phyloP scores from a whole-genome alignment of 2,888 invertebrate species.

The Ectemnius cavifrons region DNA sequence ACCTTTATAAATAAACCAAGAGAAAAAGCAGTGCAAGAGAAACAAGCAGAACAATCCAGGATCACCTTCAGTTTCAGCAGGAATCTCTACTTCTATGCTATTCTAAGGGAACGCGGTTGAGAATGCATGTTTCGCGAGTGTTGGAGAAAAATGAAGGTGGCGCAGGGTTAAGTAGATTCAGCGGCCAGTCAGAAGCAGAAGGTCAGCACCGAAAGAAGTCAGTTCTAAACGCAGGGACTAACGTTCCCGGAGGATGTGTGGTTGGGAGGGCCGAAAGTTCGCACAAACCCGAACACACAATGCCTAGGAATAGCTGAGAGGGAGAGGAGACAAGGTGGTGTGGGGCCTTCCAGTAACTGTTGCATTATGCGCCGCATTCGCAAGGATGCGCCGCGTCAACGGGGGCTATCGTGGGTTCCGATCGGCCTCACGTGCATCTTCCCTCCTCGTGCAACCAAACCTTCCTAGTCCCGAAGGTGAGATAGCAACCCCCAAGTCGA shows the following conservation, averaged over 20 bases:
- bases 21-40: no score
- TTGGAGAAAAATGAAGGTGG: no score
- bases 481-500: slow-evolving; percentile 31
- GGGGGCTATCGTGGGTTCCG: slow-evolving; percentile 58
- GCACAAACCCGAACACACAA: slow-evolving; percentile 50
- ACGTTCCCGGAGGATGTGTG: slow-evolving; percentile 18
- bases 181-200: neutral
- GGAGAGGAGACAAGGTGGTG: slow-evolving; percentile 17
- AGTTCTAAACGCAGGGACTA: slow-evolving; percentile 7
- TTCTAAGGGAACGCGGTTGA: no score
- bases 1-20: no score
- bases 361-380: slow-evolving; percentile 47
- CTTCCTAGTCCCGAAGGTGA: slow-evolving; percentile 23
- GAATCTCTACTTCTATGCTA: no score
- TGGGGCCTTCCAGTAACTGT: slow-evolving; percentile 45
- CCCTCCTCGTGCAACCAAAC: slow-evolving; percentile 21
- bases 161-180: no score
- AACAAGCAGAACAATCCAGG: no score
- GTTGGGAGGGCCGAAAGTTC: slow-evolving; percentile 51
- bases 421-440: slow-evolving; percentile 56
- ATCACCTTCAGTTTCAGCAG: no score
- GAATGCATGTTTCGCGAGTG: no score
- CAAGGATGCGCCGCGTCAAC: slow-evolving; percentile 45
- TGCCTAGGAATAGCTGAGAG: no score
- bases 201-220: neutral